Evolutionary conservation across 2,888 invertebrate species (phyloP).

Genomic region (Eupeodes luniger): DNA sequence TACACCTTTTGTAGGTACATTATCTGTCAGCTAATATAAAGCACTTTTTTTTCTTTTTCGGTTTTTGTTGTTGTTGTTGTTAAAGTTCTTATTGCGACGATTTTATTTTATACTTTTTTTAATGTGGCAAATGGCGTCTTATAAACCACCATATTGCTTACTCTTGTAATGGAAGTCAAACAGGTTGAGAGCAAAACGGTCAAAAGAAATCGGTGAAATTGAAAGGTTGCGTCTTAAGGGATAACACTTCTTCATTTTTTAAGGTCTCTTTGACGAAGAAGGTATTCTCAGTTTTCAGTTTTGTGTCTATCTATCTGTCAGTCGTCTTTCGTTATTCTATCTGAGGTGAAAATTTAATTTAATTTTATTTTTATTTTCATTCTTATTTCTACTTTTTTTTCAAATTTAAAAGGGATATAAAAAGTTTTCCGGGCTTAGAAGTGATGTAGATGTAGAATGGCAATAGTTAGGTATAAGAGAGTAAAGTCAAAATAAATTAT

Average conservation of each 20-base stretch:
- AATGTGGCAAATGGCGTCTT: slow-evolving; percentile 37
- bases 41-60: slow-evolving; percentile 59
- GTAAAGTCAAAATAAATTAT: slow-evolving; percentile 29
- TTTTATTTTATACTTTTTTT: slow-evolving; percentile 6
- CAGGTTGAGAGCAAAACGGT: slow-evolving; percentile 68
- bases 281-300: background rate
- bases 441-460: slow-evolving; percentile 35
- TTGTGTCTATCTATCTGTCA: background rate
- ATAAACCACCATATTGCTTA: slow-evolving; percentile 25
- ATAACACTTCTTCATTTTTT: slow-evolving; percentile 48
- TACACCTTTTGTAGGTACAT: slow-evolving; percentile 56
- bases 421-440: slow-evolving; percentile 11
- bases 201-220: slow-evolving; percentile 70
- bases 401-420: slow-evolving; percentile 40
- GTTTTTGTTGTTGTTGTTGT: slow-evolving; percentile 22
- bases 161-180: slow-evolving; percentile 74
- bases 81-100: slow-evolving; percentile 15
- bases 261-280: slow-evolving; percentile 44
- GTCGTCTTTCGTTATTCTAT: slow-evolving; percentile 9
- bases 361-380: slow-evolving; percentile 1
- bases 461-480: background rate
- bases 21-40: slow-evolving; percentile 74
- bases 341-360: slow-evolving; percentile 34
- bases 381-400: too few relatives aligned
- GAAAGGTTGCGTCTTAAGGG: slow-evolving; percentile 68